Evolutionary conservation across 1,140 invertebrate genomes (phyloP), one percentile per base, ranked within the genome.

Genomic region (Penaeus japonicus): DNA sequence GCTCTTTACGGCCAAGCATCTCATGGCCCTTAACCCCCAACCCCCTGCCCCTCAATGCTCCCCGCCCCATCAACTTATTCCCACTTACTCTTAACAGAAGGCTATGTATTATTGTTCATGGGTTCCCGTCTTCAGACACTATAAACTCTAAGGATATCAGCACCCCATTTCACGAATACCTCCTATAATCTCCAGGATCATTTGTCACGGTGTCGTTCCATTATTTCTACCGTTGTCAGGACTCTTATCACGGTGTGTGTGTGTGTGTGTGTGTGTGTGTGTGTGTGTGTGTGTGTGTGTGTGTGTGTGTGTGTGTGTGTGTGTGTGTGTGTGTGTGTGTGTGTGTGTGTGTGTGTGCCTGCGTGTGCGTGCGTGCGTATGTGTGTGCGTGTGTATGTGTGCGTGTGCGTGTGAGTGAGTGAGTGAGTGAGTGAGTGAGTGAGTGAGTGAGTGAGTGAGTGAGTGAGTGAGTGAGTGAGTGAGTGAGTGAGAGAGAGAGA

Each of bases 241-340:
- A 47, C 47, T 12, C 47, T 47, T 47, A 47, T 47, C 47, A 47
- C 47, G 47, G 22, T 79, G 77, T 79, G 77, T 79, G 77, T 79
- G 77, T 79, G 77, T 79, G 77, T 79, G 77, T 47, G 77, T 79
- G 77, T 79, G 77, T 79, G 77, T 79, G 77, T 79, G n/a, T 81
- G n/a, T 27, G 17, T 81, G 47, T 81, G 12, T 2, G 35, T 39
- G 35, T 39, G 35, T 39, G 2, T 80, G 78, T 39, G 35, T 47
- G 47, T 80, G 47, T 80, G 47, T 80, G 47, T 80, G 30, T 81
- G 24, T 55, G 79, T 81, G 20, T 81, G 79, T 30, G 7, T 54
- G 39, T 54, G 53, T 27, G n/a, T 17, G 27, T 10, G 27, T 17
- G 4, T 1, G 27, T 4, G 77, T 27, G 22, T 4, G 35, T 22